These are phyloP conservation scores for Rhinatrema bivittatum DNA, from an alignment of 2,797 vertebrate species.

Conservation along the genomic window DNA sequence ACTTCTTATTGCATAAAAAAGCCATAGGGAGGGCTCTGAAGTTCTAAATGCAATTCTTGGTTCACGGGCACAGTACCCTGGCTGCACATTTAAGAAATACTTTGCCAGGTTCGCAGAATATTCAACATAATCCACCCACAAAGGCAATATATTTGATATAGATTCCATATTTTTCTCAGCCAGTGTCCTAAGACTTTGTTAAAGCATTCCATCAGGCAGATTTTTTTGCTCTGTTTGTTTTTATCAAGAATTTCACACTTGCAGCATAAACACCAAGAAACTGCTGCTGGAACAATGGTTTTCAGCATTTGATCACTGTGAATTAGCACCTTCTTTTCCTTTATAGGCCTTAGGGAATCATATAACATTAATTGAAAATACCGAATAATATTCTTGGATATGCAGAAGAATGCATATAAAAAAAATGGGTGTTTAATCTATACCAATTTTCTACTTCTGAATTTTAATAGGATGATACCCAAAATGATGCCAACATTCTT, in stretches of 20 bases:
- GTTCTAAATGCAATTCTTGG: too few relatives aligned
- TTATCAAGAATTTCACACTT: slow-evolving; percentile 36
- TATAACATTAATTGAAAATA: slow-evolving; percentile 51
- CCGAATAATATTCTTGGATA: slow-evolving; percentile 54
- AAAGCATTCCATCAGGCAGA: slow-evolving; percentile 25
- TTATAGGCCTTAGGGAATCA: slow-evolving; percentile 45
- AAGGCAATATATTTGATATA: too few relatives aligned
- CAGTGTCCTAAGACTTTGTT: too few relatives aligned
- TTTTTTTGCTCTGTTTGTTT: slow-evolving; percentile 32
- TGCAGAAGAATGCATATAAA: slow-evolving; percentile 42
- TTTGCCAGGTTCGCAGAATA: background rate
- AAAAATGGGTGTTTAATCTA: slow-evolving; percentile 53
- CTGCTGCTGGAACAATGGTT: slow-evolving; percentile 46
- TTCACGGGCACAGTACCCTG: too few relatives aligned
- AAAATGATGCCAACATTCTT: slow-evolving; percentile 44
- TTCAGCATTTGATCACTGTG: slow-evolving; percentile 40
- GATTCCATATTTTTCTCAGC: too few relatives aligned
- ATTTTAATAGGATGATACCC: slow-evolving; percentile 53
- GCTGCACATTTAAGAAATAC: slow-evolving; percentile 2
- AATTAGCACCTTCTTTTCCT: slow-evolving; percentile 35
- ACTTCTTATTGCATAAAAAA: too few relatives aligned
- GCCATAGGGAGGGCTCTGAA: too few relatives aligned
- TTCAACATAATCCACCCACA: slow-evolving; percentile 13
- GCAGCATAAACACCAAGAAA: too few relatives aligned
- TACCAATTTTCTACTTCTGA: slow-evolving; percentile 50